These are phyloP conservation scores for Varanus salvator DNA, from an alignment of 2,113 vertebrate genomes.

Conservation along the genomic window DNA sequence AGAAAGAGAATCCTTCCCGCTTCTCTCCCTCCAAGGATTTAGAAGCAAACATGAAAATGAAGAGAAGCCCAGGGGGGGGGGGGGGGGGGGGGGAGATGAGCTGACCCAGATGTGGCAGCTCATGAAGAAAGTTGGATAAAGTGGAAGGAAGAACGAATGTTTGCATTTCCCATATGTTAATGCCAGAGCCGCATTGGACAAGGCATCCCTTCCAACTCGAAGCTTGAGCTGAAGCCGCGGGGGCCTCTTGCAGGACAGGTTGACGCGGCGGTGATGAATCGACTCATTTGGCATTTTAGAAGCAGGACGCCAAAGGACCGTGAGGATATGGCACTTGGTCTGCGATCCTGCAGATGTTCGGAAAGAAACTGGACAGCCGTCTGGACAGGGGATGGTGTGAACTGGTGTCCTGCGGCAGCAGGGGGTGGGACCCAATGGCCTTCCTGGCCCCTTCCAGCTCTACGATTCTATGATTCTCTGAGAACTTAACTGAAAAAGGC, in stretches of 20 bases:
- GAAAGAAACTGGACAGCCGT: too few relatives aligned
- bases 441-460: too few relatives aligned
- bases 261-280: not conserved
- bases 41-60: slow-evolving; percentile 6
- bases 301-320: not conserved
- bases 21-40: not conserved
- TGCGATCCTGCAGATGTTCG: not conserved
- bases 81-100: too few relatives aligned
- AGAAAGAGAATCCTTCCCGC: too few relatives aligned
- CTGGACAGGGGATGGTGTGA: too few relatives aligned
- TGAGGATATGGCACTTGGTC: not conserved
- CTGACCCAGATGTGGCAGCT: slow-evolving; percentile 1
- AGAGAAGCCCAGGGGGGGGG: not conserved
- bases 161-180: not conserved
- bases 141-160: not conserved
- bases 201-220: not conserved
- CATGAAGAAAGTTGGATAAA: not conserved
- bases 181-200: too few relatives aligned
- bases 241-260: too few relatives aligned
- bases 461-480: too few relatives aligned
- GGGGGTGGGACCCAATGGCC: too few relatives aligned
- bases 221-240: too few relatives aligned
- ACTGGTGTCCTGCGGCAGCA: too few relatives aligned
- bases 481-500: too few relatives aligned
- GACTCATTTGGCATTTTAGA: not conserved